Evolutionary conservation across 1,140 invertebrate species (phyloP).

Genomic region (Euborellia annulipes): DNA sequence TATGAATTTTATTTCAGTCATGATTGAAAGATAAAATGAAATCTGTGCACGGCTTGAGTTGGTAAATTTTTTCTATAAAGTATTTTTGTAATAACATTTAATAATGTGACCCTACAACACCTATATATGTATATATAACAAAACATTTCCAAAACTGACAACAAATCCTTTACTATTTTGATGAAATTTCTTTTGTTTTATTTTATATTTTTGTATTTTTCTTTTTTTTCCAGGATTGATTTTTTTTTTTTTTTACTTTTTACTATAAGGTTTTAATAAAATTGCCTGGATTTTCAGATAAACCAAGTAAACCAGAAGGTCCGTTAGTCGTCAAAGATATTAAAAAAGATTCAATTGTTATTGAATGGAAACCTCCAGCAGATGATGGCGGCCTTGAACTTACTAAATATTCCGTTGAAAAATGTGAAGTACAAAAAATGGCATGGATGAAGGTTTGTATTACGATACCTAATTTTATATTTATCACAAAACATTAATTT

Average conservation of each 20-base stretch:
- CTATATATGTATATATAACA: too few relatives aligned
- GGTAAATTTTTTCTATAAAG: too few relatives aligned
- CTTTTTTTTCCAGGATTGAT: not conserved
- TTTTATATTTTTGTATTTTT: too few relatives aligned
- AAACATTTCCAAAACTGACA: too few relatives aligned
- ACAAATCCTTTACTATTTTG: too few relatives aligned
- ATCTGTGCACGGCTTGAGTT: too few relatives aligned
- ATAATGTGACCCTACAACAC: too few relatives aligned
- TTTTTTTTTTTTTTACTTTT: constrained; percentile 6
- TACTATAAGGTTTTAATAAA: not conserved
- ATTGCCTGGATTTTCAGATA: constrained; percentile 38
- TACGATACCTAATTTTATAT: not conserved
- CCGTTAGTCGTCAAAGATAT: constrained; percentile 58
- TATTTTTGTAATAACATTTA: too few relatives aligned
- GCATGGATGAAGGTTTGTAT: constrained; percentile 46
- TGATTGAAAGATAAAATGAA: too few relatives aligned
- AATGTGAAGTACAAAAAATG: constrained; percentile 48
- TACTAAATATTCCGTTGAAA: constrained; percentile 65
- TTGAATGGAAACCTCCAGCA: constrained; percentile 66
- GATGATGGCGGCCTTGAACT: constrained; percentile 67
- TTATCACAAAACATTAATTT: too few relatives aligned
- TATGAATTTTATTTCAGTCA: too few relatives aligned
- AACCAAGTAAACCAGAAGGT: constrained; percentile 65
- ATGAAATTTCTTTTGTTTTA: too few relatives aligned
- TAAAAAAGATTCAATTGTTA: constrained; percentile 48